phyloP scores from a whole-genome alignment of 1,140 invertebrate genomes.

The Ptiloglossa arizonensis region DNA sequence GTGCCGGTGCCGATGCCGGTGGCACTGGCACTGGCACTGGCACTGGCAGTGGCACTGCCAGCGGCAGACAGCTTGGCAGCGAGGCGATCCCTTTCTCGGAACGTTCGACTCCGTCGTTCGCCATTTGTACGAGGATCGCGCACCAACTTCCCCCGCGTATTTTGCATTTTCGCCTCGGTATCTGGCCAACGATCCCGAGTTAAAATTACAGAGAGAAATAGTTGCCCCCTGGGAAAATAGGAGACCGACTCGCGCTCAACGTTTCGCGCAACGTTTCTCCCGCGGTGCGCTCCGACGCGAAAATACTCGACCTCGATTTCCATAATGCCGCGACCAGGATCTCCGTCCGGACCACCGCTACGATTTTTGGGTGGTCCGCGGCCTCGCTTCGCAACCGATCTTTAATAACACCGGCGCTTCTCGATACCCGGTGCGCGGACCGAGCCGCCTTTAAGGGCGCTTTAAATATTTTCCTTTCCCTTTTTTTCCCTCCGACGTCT shows the following conservation, averaged over 20 bases:
- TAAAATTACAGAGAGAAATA: too few relatives aligned
- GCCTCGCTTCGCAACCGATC: constrained; percentile 20
- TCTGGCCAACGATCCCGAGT: too few relatives aligned
- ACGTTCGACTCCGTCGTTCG: constrained; percentile 49
- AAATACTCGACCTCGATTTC: constrained; percentile 29
- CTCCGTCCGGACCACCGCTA: constrained; percentile 26
- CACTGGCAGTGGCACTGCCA: constrained; percentile 2
- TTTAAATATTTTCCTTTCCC: constrained; percentile 28
- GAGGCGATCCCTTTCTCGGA: constrained; percentile 68
- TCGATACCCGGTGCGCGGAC: constrained; percentile 20
- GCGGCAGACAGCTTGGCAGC: constrained; percentile 77
- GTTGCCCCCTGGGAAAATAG: too few relatives aligned
- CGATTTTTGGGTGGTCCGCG: constrained; percentile 66
- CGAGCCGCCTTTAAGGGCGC: constrained; percentile 42
- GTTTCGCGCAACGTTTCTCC: too few relatives aligned
- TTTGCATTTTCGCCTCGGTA: constrained; percentile 23
- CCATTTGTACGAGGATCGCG: constrained; percentile 67
- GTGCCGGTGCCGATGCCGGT: too few relatives aligned
- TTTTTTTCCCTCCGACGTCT: background rate
- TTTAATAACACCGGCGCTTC: constrained; percentile 62
- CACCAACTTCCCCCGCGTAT: constrained; percentile 33
- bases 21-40: too few relatives aligned
- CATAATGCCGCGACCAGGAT: constrained; percentile 6
- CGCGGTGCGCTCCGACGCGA: constrained; percentile 2
- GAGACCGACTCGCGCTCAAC: too few relatives aligned